A percentile compares a stretch with the other conserved stretches of the same genome.
phyloP scores from a whole-genome alignment of 2,113 vertebrate species.

The Poeciliopsis retropinna region DNA sequence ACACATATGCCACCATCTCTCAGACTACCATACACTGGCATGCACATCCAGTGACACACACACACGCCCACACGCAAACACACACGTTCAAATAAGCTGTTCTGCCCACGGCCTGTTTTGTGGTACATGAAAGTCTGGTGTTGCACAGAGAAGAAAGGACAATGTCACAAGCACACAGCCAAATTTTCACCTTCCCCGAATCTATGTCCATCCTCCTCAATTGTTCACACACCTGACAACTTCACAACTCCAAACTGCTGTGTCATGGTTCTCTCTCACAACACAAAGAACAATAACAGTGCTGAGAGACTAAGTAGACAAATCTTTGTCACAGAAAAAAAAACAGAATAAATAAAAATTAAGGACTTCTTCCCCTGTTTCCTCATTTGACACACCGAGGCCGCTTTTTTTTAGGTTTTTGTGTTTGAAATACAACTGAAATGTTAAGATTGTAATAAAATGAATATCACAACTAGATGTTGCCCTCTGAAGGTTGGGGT shows the following conservation, averaged over 20 bases:
- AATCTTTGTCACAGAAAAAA: conserved; percentile 61
- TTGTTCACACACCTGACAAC: conserved; percentile 47
- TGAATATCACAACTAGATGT: conserved; percentile 52
- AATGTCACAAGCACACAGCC: conserved; percentile 81
- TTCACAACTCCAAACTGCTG: conserved; percentile 51
- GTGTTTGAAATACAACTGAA: conserved; percentile 68
- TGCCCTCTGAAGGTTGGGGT: conserved; percentile 60
- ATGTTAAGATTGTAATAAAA: conserved; percentile 49
- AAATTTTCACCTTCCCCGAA: conserved; percentile 55
- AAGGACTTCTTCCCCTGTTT: conserved; percentile 51
- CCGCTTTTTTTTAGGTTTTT: conserved; percentile 77
- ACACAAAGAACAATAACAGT: conserved; percentile 56
- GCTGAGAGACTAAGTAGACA: conserved; percentile 64
- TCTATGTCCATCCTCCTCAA: conserved; percentile 1
- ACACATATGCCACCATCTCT: conserved; percentile 49
- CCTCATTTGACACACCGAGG: conserved; percentile 57
- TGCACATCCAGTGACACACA: conserved; percentile 72
- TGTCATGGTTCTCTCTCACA: conserved; percentile 68
- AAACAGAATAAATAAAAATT: conserved; percentile 14
- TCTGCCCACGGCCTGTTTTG: conserved; percentile 63
- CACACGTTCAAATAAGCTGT: conserved; percentile 67
- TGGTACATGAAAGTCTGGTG: conserved; percentile 67
- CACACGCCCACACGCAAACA: conserved; percentile 71
- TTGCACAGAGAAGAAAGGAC: conserved; percentile 75
- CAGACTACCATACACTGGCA: conserved; percentile 65